Conservation (phyloP, 2,888 invertebrate genomes). For the Ypsolopha sequella region DNA sequence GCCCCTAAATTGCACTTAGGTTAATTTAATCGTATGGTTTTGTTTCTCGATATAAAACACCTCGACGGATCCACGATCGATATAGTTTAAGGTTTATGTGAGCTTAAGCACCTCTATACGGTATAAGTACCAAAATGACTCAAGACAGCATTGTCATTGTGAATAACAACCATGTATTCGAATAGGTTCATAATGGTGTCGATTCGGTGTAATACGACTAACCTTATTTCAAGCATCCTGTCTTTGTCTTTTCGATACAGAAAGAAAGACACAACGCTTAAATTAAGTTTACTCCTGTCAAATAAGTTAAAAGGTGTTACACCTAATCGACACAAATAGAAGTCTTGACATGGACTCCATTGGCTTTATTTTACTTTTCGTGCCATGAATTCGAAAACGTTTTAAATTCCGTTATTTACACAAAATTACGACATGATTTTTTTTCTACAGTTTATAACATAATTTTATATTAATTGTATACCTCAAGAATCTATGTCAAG, state of each 20-base stretch:
- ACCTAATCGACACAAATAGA: too few species aligned
- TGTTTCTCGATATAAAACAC: background rate
- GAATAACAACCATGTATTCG: background rate
- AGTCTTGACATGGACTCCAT: background rate
- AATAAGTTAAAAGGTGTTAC: too few species aligned
- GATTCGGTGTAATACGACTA: too few species aligned
- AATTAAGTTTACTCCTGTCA: too few species aligned
- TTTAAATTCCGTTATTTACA: too few species aligned
- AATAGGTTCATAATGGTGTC: background rate
- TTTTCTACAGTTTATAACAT: too few species aligned
- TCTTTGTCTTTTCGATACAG: too few species aligned
- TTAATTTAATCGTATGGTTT: background rate
- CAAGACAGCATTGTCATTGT: background rate
- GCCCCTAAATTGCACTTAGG: background rate
- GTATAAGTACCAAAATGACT: background rate
- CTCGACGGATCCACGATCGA: background rate
- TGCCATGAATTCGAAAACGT: too few species aligned
- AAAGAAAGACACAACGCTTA: too few species aligned
- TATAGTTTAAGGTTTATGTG: background rate
- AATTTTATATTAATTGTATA: background rate
- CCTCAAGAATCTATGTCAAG: constrained; percentile 1
- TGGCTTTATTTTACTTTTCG: background rate
- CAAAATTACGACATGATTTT: too few species aligned
- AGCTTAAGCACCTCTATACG: background rate
- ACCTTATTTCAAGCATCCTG: too few species aligned